A percentile compares a stretch with the other conserved stretches of the same genome.
Conservation (phyloP, 92 coral and sea anemone genomes). For the Porites cylindrica region DNA sequence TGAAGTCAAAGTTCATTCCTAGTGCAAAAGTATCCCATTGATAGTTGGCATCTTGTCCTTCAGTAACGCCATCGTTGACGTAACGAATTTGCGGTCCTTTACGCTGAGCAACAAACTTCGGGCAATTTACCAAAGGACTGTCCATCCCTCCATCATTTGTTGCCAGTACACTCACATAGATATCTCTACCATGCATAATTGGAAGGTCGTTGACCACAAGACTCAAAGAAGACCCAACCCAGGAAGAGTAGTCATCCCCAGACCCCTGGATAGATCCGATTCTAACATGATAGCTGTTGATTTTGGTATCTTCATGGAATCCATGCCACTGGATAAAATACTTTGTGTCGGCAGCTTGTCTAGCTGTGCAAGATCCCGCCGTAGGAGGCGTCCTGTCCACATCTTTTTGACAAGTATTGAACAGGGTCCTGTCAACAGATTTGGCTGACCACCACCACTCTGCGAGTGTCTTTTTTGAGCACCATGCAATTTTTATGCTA, state of each 20-base stretch:
- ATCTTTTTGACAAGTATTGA: conserved; percentile 78
- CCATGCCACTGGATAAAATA: conserved; percentile 96
- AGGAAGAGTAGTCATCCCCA: conserved; percentile 83
- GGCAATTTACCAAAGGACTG: conserved; percentile 83
- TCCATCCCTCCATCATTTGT: conserved; percentile 85
- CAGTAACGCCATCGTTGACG: conserved; percentile 82
- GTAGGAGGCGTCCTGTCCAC: conserved; percentile 89
- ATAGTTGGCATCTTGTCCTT: conserved; percentile 71
- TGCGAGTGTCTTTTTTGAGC: conserved; percentile 74
- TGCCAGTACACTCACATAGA: conserved; percentile 81
- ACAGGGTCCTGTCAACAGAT: conserved; percentile 80
- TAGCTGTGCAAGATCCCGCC: conserved; percentile 81
- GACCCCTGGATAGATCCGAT: conserved; percentile 90
- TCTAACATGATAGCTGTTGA: conserved; percentile 78
- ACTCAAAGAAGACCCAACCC: conserved; percentile 77
- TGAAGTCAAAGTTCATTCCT: conserved; percentile 85
- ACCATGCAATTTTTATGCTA: conserved; percentile 78
- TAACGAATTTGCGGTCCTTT: conserved; percentile 79
- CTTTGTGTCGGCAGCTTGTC: conserved; percentile 82
- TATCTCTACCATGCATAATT: conserved; percentile 84
- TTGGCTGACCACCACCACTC: conserved; percentile 98
- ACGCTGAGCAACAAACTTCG: conserved; percentile 74
- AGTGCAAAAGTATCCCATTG: conserved; percentile 76
- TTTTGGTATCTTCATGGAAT: conserved; percentile 78
- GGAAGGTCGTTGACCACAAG: conserved; percentile 69